Evolutionary conservation across 2,888 invertebrate genomes (phyloP), one percentile per base, ranked within the genome.

Genomic region (Drosophila macrothrix): DNA sequence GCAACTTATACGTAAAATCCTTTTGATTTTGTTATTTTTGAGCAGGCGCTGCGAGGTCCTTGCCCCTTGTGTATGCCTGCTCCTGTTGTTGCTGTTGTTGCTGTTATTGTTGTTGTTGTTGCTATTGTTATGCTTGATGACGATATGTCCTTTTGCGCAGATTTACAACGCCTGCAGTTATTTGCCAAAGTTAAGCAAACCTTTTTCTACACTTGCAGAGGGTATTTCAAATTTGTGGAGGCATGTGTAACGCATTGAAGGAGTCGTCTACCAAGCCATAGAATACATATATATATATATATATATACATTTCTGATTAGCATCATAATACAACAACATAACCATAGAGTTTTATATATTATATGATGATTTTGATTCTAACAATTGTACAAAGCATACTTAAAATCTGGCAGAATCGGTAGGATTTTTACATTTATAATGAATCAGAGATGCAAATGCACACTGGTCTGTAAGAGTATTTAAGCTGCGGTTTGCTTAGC

Each of bases 1-100:
- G 91, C 91, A 88, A 90, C 90, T 90, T 90, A 87, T 90, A 90
- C 87, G 88, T 68, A 83, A 79, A 88, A 89, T 76, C 88, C 90
- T 84, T 89, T 89, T 88, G 88, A 88, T 90, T 90, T 89, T 87
- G 80, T 89, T 86, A 73, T 89, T 82, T 82, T 76, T 56, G 50
- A 65, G 77, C 68, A 68, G 74, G 33, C 56, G 49, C 37, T 67
- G 49, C 55, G 33, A 54, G 52, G 28, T 37, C 25, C n/a, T 55
- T 41, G 29, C 10, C 49, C 53, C 31, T 46, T 61, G 60, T 55
- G 37, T 46, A 46, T 46, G 46, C 16, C 46, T 25, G 39, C 28
- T n/a, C 12, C 35, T 22, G 5, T 25, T 29, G 6, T 14, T 72
- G 33, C 39, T 64, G 29, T 60, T 56, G 60, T 12, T 72, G 33